phyloP scores from a whole-genome alignment of 2,113 vertebrate genomes.

The Vidua macroura region DNA sequence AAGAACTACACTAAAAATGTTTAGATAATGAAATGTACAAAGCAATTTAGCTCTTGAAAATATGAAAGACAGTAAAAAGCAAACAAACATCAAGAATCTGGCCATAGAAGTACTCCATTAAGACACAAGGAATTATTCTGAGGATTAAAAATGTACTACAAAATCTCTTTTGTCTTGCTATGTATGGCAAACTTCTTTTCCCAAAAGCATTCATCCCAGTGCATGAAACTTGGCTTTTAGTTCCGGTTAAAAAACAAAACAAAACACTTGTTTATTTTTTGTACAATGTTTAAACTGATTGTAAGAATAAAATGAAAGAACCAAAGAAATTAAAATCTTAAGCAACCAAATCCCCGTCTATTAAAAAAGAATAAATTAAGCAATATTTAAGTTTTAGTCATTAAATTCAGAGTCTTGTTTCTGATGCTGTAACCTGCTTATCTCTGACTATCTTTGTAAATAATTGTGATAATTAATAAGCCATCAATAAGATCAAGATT shows the following conservation, averaged over 20 bases:
- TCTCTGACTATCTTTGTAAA: neutral
- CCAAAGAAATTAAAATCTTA: neutral
- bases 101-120: neutral
- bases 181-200: neutral
- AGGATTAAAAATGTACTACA: neutral
- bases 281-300: neutral
- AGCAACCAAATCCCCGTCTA: rapidly evolving
- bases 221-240: neutral
- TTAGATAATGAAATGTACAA: neutral
- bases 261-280: neutral
- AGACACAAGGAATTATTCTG: neutral
- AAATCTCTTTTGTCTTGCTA: neutral
- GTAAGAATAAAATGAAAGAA: neutral
- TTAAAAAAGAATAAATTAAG: neutral
- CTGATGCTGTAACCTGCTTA: neutral
- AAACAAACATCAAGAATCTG: neutral
- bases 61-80: neutral
- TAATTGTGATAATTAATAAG: neutral
- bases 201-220: neutral
- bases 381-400: neutral
- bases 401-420: neutral
- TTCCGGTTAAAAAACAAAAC: neutral
- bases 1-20: neutral
- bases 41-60: neutral
- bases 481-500: neutral